phyloP scores from a whole-genome alignment of 2,113 vertebrate species.

The Rhinopithecus roxellana region DNA sequence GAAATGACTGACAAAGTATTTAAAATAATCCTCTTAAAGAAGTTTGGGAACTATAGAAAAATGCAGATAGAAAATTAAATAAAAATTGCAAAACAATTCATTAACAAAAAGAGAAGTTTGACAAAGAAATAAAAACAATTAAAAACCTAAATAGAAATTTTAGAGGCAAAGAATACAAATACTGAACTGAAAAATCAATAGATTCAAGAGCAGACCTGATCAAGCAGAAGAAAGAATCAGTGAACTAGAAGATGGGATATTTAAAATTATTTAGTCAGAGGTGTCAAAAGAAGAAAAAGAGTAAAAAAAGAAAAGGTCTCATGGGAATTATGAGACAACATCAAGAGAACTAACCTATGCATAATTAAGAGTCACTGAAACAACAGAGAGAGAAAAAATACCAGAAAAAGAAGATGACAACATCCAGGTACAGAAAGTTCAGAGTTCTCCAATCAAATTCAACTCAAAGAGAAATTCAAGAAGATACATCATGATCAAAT shows the following conservation, averaged over 20 bases:
- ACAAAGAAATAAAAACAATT: neutral
- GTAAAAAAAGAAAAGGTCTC: neutral
- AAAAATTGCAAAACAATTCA: neutral
- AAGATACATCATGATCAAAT: neutral
- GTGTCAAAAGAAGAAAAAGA: neutral
- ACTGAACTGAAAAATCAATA: neutral
- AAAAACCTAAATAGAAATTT: neutral
- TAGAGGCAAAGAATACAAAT: neutral
- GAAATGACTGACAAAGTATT: neutral
- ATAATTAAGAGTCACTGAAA: neutral
- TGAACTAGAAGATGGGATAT: neutral
- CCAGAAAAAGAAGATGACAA: neutral
- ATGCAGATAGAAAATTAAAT: neutral
- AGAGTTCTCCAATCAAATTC: neutral
- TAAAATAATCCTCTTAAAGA: neutral
- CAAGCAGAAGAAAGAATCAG: neutral
- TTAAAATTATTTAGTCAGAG: neutral
- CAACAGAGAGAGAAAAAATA: neutral
- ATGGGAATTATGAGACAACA: neutral
- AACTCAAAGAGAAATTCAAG: neutral
- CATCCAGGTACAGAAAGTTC: neutral
- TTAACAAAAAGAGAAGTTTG: neutral
- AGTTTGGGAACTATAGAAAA: neutral
- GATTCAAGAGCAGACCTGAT: neutral
- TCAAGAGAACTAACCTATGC: neutral